phyloP scores from a whole-genome alignment of 2,797 vertebrate genomes.

The Fratercula arctica region DNA sequence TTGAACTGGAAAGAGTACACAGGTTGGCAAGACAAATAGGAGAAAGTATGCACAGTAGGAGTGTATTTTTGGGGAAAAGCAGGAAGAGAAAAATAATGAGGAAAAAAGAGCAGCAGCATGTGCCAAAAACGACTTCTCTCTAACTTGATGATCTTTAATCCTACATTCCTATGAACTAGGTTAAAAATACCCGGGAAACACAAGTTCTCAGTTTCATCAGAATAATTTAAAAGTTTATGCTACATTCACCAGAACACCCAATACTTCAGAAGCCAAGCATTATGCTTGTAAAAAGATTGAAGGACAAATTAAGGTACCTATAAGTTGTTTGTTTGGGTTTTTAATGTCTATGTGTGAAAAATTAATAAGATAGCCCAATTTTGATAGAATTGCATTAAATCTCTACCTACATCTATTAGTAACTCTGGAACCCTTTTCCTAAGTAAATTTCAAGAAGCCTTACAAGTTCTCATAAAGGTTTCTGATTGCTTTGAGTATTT shows the following conservation, averaged over 20 bases:
- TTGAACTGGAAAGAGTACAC: not conserved
- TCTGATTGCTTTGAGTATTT: not conserved
- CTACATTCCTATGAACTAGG: not conserved
- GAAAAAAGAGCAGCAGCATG: not conserved
- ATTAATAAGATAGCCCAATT: not conserved
- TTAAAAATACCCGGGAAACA: slow-evolving; percentile 20
- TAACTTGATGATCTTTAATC: not conserved
- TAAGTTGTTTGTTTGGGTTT: not conserved
- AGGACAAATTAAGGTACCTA: not conserved
- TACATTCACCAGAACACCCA: not conserved
- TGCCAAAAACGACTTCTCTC: slow-evolving; percentile 16
- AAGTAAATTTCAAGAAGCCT: not conserved
- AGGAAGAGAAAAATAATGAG: not conserved
- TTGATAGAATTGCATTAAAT: not conserved
- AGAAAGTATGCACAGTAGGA: not conserved
- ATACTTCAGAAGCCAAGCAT: not conserved
- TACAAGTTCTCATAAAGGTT: not conserved
- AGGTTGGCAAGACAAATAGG: not conserved
- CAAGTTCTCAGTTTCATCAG: not conserved
- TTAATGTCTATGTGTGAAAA: not conserved
- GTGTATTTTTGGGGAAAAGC: not conserved
- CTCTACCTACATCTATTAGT: not conserved
- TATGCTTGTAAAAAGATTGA: not conserved
- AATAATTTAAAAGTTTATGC: not conserved
- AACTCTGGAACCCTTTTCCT: not conserved